Evolutionary conservation across 2,113 vertebrate genomes (phyloP).

Genomic region (Clarias gariepinus): DNA sequence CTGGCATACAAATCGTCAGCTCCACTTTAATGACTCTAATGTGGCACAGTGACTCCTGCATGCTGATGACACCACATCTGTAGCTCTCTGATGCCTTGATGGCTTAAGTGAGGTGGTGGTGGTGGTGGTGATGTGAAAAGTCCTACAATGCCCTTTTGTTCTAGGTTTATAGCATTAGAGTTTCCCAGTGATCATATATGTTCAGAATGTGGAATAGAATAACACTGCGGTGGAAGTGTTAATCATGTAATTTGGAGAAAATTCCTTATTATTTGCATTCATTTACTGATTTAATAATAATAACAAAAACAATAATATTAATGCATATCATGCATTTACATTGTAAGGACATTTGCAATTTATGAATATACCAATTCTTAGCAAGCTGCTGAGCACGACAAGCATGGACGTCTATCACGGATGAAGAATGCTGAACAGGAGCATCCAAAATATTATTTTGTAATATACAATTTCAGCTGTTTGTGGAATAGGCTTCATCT

Average conservation of each 20-base stretch:
- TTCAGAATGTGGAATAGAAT: not conserved
- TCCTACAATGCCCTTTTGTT: constrained; percentile 10
- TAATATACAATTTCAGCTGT: not conserved
- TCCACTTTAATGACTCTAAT: constrained; percentile 16
- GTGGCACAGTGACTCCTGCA: constrained; percentile 1
- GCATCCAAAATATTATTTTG: not conserved
- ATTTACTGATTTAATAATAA: not conserved
- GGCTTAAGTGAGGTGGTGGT: constrained; percentile 10
- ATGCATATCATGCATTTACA: not conserved
- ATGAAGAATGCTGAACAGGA: not conserved
- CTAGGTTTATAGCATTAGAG: constrained; percentile 3
- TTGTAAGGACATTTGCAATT: not conserved
- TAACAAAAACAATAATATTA: not conserved
- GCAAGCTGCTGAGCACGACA: not conserved
- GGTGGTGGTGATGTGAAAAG: not conserved
- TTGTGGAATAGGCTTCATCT: not conserved
- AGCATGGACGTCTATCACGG: not conserved
- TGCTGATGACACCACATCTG: constrained; percentile 17
- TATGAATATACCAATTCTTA: not conserved
- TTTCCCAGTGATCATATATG: not conserved
- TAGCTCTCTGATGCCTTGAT: constrained; percentile 8
- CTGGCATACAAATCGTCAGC: constrained; percentile 4
- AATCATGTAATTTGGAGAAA: not conserved
- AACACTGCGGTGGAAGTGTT: not conserved
- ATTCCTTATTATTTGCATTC: not conserved